Base-by-base conservation (phyloP, 2,797 vertebrate species). In the Champsocephalus esox region DNA sequence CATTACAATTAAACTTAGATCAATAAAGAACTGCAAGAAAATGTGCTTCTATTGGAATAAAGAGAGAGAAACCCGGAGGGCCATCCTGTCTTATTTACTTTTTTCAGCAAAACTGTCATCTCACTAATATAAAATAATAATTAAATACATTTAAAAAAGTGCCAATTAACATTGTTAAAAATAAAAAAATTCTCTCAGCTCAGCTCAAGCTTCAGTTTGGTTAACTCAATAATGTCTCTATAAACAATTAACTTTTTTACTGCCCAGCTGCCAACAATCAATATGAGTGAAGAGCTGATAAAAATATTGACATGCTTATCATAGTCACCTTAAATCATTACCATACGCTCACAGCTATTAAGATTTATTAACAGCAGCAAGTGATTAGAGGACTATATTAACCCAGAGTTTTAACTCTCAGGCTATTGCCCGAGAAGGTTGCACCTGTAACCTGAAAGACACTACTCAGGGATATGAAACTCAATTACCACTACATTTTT, bases 1-100 rank as follows among this genome's bases (percentile, higher is more conserved):
- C 66, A 51, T 84, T 68, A 66, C 38, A 34, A 72, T 84, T 81
- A 4, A 12, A 68, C 82, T 19, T n/a, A 44, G 62, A 55, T 70
- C 66, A 66, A 52, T 46, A 68, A 82, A 70, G 43, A 14, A 32
- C 46, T 11, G 51, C 17, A 51, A 73, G 55, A 77, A 64, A 81
- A 85, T 81, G n/a, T 78, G 59, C 79, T 57, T 74, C 34, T 58
- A 43, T 45, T 69, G 63, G 41, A 65, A 45, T 49, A 62, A 70
- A 79, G 65, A 45, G 49, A 68, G 56, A 43, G 48, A 62, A 73
- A 74, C 66, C 41, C 64, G 50, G 0, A 5, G 75, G 32, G 76
- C 28, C 28, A 50, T 21, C 7, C 54, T 16, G 49, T 64, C 76
- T 46, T 3, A 68, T 67, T 70, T 51, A 38, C 34, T 28, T 12